These are phyloP conservation scores for Callospermophilus lateralis DNA, from an alignment of 2,113 vertebrate genomes.

Conservation along the genomic window DNA sequence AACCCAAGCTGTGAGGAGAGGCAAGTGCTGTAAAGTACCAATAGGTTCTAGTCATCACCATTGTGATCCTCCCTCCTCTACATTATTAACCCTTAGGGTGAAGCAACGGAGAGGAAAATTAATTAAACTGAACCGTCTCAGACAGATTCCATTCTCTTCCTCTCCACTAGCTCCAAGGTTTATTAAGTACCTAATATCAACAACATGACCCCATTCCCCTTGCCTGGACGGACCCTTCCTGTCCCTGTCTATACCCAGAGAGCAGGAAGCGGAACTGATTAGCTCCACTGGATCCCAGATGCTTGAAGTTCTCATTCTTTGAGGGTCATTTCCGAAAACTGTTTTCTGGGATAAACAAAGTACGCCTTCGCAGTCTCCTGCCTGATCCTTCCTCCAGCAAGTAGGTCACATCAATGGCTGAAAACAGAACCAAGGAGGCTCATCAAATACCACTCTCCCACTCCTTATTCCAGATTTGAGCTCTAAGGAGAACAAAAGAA, in stretches of 20 bases:
- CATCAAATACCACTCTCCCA: neutral
- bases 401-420: slow-evolving; percentile 99
- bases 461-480: neutral
- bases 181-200: slow-evolving; percentile 88
- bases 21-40: slow-evolving; percentile 72
- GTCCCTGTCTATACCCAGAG: slow-evolving; percentile 64
- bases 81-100: slow-evolving; percentile 71
- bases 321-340: slow-evolving; percentile 94
- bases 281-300: slow-evolving; percentile 75
- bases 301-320: slow-evolving; percentile 69
- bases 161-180: slow-evolving; percentile 80
- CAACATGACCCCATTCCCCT: slow-evolving; percentile 37
- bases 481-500: neutral
- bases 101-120: slow-evolving; percentile 84
- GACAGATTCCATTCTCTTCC: slow-evolving; percentile 77
- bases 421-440: slow-evolving; percentile 66
- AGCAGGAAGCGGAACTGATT: slow-evolving; percentile 71
- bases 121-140: slow-evolving; percentile 82
- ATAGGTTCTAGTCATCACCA: slow-evolving; percentile 24
- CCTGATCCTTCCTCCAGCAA: slow-evolving; percentile 97
- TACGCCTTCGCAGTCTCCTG: slow-evolving; percentile 94
- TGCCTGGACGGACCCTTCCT: slow-evolving; percentile 63
- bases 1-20: slow-evolving; percentile 54
- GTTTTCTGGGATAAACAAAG: slow-evolving; percentile 93
- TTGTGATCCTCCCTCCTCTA: slow-evolving; percentile 55